Conservation (phyloP, 2,797 vertebrate species). For the Coreius guichenoti region DNA sequence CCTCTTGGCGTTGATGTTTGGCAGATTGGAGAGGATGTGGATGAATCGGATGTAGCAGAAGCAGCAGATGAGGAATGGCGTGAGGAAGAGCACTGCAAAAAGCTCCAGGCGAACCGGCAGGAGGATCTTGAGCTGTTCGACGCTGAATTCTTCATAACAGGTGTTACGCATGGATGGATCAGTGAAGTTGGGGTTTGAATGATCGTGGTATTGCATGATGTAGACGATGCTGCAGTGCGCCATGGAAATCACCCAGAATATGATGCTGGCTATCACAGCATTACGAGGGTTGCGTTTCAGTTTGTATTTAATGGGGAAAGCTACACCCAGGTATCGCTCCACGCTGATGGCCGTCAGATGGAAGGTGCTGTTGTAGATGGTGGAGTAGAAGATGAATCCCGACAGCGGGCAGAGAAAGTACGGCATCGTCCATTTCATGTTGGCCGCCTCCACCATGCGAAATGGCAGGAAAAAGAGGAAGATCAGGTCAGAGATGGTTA, state of each 20-base stretch:
- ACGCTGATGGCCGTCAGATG: slow-evolving; percentile 71
- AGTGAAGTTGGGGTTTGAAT: slow-evolving; percentile 45
- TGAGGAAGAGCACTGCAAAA: slow-evolving; percentile 76
- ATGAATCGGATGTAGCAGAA: slow-evolving; percentile 82
- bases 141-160: slow-evolving; percentile 71
- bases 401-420: slow-evolving; percentile 67
- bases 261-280: slow-evolving; percentile 36
- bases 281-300: slow-evolving; percentile 59
- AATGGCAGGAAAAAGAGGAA: slow-evolving; percentile 69
- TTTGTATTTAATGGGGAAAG: slow-evolving; percentile 67
- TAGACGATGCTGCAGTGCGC: slow-evolving; percentile 65
- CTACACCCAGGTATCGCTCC: slow-evolving; percentile 71
- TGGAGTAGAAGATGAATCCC: slow-evolving; percentile 69
- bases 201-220: slow-evolving; percentile 60
- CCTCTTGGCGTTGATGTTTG: slow-evolving; percentile 65
- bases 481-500: slow-evolving; percentile 64
- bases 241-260: slow-evolving; percentile 63
- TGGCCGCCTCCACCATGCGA: slow-evolving; percentile 65
- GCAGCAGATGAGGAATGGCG: slow-evolving; percentile 76
- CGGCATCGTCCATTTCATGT: slow-evolving; percentile 62
- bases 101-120: slow-evolving; percentile 72
- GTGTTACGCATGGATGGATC: slow-evolving; percentile 28
- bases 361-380: slow-evolving; percentile 71
- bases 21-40: slow-evolving; percentile 69
- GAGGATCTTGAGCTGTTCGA: slow-evolving; percentile 62